phyloP scores from a whole-genome alignment of 2,113 vertebrate genomes.

The Hipposideros armiger region DNA sequence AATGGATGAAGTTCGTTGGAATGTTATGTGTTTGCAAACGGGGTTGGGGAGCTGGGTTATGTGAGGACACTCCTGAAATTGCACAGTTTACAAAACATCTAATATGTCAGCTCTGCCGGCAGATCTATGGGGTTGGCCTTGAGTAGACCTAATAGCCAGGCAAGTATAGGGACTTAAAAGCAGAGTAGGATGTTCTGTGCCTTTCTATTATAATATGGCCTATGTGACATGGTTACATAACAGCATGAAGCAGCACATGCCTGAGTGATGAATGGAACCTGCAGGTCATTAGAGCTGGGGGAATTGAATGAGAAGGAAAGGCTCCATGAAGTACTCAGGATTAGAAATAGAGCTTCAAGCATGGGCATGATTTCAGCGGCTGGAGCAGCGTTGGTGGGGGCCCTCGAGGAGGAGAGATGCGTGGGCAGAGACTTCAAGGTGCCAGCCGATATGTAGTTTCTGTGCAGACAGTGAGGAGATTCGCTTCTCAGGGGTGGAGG shows the following conservation, averaged over 20 bases:
- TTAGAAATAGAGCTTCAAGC: neutral
- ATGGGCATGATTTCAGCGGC: neutral
- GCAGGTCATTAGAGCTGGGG: neutral
- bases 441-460: neutral
- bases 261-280: neutral
- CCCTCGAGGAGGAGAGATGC: neutral
- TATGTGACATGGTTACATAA: fast-evolving
- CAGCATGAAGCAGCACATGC: fast-evolving
- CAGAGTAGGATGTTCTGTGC: neutral
- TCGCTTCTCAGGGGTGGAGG: neutral
- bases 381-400: neutral
- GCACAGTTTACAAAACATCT: neutral
- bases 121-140: neutral
- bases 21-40: neutral
- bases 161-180: neutral
- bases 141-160: neutral
- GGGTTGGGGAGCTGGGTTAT: neutral
- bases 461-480: neutral
- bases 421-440: neutral
- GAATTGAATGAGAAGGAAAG: neutral
- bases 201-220: neutral
- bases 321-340: fast-evolving
- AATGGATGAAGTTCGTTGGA: neutral
- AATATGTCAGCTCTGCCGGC: neutral
- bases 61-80: neutral